These are phyloP conservation scores for Pelodytes ibericus DNA, from an alignment of 2,797 vertebrate genomes.

Conservation along the genomic window DNA sequence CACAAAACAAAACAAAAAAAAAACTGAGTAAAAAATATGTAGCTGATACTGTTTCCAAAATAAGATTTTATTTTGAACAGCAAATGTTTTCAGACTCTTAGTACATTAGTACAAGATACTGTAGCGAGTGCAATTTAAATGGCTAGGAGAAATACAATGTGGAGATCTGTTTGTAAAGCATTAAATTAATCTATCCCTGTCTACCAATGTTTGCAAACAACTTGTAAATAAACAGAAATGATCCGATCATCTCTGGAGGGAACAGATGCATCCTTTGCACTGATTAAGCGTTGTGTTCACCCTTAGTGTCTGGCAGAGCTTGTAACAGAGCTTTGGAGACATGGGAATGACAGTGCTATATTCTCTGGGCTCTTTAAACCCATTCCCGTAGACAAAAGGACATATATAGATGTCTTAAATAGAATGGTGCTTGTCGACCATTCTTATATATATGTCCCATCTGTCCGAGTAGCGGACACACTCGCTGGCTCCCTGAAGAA, in stretches of 20 bases:
- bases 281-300: conserved; percentile 73
- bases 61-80: too few relatives aligned
- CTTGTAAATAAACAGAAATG: conserved; percentile 70
- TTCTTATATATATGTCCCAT: too few relatives aligned
- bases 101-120: conserved; percentile 56
- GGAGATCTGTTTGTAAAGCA: conserved; percentile 64
- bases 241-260: conserved; percentile 67
- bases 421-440: too few relatives aligned
- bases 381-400: too few relatives aligned
- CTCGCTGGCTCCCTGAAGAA: too few relatives aligned
- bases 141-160: conserved; percentile 51
- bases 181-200: conserved; percentile 68
- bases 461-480: too few relatives aligned
- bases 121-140: conserved; percentile 53
- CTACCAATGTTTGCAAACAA: conserved; percentile 70
- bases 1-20: too few relatives aligned
- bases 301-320: conserved; percentile 70
- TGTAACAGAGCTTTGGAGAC: conserved; percentile 56
- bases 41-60: too few relatives aligned
- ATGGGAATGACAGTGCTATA: conserved; percentile 62
- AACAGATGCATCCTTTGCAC: conserved; percentile 70
- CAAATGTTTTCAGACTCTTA: too few relatives aligned
- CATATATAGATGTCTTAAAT: too few relatives aligned
- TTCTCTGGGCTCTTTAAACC: conserved; percentile 63
- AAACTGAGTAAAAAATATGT: too few relatives aligned